Base-by-base conservation (phyloP, 2,888 invertebrate species). In the Lacanobia oleracea region DNA sequence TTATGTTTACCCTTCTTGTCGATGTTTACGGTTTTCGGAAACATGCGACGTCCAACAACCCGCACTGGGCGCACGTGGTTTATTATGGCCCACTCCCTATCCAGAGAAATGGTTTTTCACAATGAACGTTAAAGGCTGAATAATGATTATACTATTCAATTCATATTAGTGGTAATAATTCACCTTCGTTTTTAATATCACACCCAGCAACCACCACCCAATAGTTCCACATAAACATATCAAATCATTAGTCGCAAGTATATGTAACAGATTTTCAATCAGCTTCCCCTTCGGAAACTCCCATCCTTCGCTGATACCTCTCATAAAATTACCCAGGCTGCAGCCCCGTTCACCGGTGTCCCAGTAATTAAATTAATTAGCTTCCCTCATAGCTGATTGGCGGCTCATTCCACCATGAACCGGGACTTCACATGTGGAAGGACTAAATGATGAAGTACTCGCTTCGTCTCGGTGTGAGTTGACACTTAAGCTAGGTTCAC, bases 301-400 rank as follows among this genome's bases (percentile, higher is more conserved):
- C 10, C 37, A 27, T 27, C 45, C 18, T 37, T 76, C 14, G 12
- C 37, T n/a, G 23, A 27, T 23, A 23, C 50, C 56, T 66, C 33
- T 40, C 37, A 7, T 45, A 21, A 63, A 43, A 54, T 33, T 51
- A 12, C 37, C 12, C 16, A 14, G 33, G 33, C 10, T 12, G n/a
- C 43, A 18, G 61, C 45, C 59, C 51, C 37, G 37, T 66, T 72
- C 61, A 60, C 59, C 64, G 67, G 59, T 71, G 37, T 66, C 40
- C 43, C 57, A 37, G 53, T 75, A 76, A 70, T 77, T 45, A 76
- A 76, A 75, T 75, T 76, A 79, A 85, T 86, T 79, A 73, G 66
- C 73, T 72, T 81, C 72, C 77, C 69, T 74, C 69, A 69, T 69
- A 50, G 59, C 72, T 77, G 70, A 79, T 84, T 81, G 70, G 80